Conservation (phyloP, 2,888 invertebrate species). For the Zaprionus bogoriensis region DNA sequence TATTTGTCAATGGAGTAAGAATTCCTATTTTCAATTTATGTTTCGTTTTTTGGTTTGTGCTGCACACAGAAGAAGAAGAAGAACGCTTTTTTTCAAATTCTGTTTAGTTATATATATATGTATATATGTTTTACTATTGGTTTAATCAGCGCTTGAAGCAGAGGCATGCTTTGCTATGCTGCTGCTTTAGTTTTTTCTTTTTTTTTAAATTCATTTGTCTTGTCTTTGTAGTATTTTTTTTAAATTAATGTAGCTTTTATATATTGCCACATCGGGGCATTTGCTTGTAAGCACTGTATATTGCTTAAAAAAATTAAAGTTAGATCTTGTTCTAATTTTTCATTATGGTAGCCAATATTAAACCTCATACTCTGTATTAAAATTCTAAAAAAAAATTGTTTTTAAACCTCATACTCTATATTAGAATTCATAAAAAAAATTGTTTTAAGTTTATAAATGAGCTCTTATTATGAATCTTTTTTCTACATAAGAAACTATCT, state of each 20-base stretch:
- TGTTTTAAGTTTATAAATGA: too few relatives aligned
- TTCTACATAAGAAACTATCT: too few relatives aligned
- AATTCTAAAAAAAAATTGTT: too few relatives aligned
- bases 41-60: slow-evolving; percentile 42
- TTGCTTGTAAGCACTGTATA: background rate
- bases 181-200: background rate
- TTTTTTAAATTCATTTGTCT: background rate
- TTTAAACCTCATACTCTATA: too few relatives aligned
- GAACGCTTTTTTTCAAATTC: slow-evolving; percentile 4
- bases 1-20: slow-evolving; percentile 83
- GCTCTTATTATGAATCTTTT: too few relatives aligned
- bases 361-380: too few relatives aligned
- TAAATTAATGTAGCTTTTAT: background rate
- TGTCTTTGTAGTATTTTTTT: background rate
- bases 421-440: too few relatives aligned
- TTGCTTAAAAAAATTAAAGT: background rate
- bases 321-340: too few relatives aligned
- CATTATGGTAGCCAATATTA: too few relatives aligned
- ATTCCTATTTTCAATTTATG: slow-evolving; percentile 62
- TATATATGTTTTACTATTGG: background rate
- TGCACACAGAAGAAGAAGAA: slow-evolving; percentile 11
- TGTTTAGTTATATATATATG: slow-evolving; percentile 11
- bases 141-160: too few relatives aligned
- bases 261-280: background rate
- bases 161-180: too few relatives aligned